Conservation (phyloP, 92 coral and sea anemone genomes). For the Zoanthus gigantus region DNA sequence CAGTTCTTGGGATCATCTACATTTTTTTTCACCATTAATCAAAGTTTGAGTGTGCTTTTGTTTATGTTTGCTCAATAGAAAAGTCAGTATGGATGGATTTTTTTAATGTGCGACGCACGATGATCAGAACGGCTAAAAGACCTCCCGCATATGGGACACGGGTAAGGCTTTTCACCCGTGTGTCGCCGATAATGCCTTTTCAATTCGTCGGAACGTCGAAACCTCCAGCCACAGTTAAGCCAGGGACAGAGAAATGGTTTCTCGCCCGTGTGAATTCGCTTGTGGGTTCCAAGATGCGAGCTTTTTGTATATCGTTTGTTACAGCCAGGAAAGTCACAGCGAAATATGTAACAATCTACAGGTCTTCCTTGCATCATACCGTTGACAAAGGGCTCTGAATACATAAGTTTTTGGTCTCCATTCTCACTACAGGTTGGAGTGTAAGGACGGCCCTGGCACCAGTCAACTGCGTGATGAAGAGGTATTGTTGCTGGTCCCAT, state of each 20-base stretch:
- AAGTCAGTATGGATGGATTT: conserved; percentile 69
- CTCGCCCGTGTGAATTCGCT: conserved; percentile 81
- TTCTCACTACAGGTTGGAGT: conserved; percentile 2
- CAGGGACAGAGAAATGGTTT: conserved; percentile 90
- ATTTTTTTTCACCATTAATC: no score
- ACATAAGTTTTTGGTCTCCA: conserved; percentile 2
- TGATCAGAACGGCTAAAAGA: conserved; percentile 92
- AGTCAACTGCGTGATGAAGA: conserved; percentile 9
- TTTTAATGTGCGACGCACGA: conserved; percentile 83
- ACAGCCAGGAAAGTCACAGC: conserved; percentile 86
- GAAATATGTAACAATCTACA: conserved; percentile 57
- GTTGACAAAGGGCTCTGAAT: conserved; percentile 12
- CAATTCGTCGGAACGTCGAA: conserved; percentile 87
- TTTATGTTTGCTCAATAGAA: no score
- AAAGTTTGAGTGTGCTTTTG: no score
- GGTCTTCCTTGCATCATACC: conserved; percentile 28
- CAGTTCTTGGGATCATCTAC: no score
- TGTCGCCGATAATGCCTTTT: conserved; percentile 87
- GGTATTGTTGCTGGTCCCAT: conserved; percentile 16
- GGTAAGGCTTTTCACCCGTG: conserved; percentile 86
- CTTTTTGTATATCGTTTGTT: conserved; percentile 78
- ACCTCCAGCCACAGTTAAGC: conserved; percentile 84
- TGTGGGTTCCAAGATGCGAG: conserved; percentile 80
- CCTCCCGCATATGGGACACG: conserved; percentile 85
- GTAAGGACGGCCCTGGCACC: conserved; percentile 10